Conservation (phyloP, 2,797 vertebrate genomes). For the Aselliscus stoliczkanus region DNA sequence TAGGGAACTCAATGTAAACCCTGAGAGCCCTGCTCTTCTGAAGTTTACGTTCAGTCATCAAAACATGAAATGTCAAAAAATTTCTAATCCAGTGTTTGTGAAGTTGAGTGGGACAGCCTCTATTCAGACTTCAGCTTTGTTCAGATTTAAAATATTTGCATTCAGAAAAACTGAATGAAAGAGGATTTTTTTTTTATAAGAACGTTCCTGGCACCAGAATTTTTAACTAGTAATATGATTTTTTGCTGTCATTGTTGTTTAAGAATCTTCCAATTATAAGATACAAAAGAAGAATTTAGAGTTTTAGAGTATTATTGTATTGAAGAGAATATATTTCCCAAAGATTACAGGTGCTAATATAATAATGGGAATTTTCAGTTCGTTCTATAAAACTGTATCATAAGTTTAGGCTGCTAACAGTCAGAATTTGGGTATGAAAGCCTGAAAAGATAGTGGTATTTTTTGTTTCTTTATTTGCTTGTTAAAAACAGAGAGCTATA, state of each 20-base stretch:
- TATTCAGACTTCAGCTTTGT: neutral
- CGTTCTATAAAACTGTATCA: neutral
- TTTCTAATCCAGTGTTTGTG: neutral
- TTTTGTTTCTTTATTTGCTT: neutral
- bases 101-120: neutral
- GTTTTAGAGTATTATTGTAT: neutral
- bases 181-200: neutral
- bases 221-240: neutral
- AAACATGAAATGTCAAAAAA: neutral
- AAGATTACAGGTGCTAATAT: neutral
- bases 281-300: neutral
- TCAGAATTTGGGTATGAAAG: neutral
- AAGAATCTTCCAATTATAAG: neutral
- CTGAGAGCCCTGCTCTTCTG: neutral
- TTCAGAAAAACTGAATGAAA: neutral
- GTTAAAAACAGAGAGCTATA: neutral
- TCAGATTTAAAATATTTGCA: neutral
- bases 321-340: neutral
- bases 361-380: neutral
- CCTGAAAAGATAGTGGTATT: neutral
- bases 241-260: neutral
- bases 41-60: neutral
- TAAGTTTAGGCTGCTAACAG: neutral
- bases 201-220: neutral
- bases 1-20: neutral